Percentiles rank a stretch among this genome's conserved stretches.
Conservation (phyloP, 2,113 vertebrate species). For the Hiodon alosoides region DNA sequence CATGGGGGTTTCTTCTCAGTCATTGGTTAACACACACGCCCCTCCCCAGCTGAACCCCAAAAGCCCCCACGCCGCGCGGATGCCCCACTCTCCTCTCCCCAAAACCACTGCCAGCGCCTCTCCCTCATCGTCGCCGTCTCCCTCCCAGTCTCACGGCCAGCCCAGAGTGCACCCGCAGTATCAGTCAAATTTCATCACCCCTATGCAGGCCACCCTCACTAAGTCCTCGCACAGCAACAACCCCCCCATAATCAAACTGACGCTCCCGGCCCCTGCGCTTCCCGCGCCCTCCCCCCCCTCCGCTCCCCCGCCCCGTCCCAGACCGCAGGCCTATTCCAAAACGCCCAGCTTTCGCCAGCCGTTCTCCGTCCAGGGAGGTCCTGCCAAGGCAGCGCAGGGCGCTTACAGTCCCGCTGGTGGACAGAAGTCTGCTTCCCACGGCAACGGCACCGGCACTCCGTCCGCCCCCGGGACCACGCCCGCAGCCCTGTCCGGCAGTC, state of each 20-base stretch:
- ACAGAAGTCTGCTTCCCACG: slow-evolving; percentile 43
- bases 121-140: slow-evolving; percentile 38
- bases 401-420: slow-evolving; percentile 40
- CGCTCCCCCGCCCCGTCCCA: slow-evolving; percentile 41
- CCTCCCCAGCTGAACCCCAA: slow-evolving; percentile 39
- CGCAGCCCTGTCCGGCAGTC: slow-evolving; percentile 45
- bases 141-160: slow-evolving; percentile 33
- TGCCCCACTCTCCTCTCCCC: slow-evolving; percentile 50
- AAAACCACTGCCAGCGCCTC: slow-evolving; percentile 61
- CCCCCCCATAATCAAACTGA: slow-evolving; percentile 65
- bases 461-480: slow-evolving; percentile 41
- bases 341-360: slow-evolving; percentile 44
- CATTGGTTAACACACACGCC: slow-evolving; percentile 47
- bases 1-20: slow-evolving; percentile 60
- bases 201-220: slow-evolving; percentile 70
- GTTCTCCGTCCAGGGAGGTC: slow-evolving; percentile 39
- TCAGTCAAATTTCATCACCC: slow-evolving; percentile 69
- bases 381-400: slow-evolving; percentile 21
- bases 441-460: slow-evolving; percentile 20
- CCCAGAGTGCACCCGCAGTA: slow-evolving; percentile 54
- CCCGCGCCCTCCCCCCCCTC: slow-evolving; percentile 50
- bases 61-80: slow-evolving; percentile 19
- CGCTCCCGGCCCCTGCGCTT: slow-evolving; percentile 52
- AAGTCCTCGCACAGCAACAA: slow-evolving; percentile 66
- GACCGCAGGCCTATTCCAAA: slow-evolving; percentile 39